Base-by-base conservation (phyloP, 1,140 invertebrate genomes). In the Arctopsyche grandis region DNA sequence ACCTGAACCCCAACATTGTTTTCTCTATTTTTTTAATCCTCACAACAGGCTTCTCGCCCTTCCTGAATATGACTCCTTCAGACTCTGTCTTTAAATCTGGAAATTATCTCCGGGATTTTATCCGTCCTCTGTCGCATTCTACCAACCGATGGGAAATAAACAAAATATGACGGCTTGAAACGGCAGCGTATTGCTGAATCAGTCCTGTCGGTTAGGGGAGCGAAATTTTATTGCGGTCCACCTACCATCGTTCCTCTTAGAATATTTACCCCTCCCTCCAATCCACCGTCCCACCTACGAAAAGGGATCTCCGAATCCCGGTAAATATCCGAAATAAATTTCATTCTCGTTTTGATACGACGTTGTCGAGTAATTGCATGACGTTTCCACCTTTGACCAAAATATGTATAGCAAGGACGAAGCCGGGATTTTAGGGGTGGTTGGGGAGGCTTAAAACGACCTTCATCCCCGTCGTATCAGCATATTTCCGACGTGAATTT, bases 261-360 rank as follows among this genome's bases (percentile, higher is more conserved):
- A 26, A 66, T 12, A 29, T 10, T 26, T n/a, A n/a, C 63, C 63
- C 63, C 48, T 16, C 10, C 48, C 48, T 12, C 48, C 16, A 16
- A 52, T 16, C 10, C 48, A 5, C 16, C 48, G 3, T 52, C 12
- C 1, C 3, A 14, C 16, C 12, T 52, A 12, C 48, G 10, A 52
- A 52, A 5, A 52, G 12, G 12, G 48, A 52, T 14, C 48, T 52
- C 10, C 48, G 48, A 43, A 19, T 24, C 56, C 43, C 43, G 19
- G 63, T 26, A 77, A 77, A 77, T 52, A 77, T 52, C 21, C 75
- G 43, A 77, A 69, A 77, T 48, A 77, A 77, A 77, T 66, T 66
- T 77, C 29, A 77, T 66, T 73, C 75, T 21, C 44, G n/a, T 44
- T 75, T 75, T 75, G 52, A 75, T 75, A 75, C 24, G 71, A 38